phyloP scores from a whole-genome alignment of 2,797 vertebrate species.

The Neosilurus hyrtlii region DNA sequence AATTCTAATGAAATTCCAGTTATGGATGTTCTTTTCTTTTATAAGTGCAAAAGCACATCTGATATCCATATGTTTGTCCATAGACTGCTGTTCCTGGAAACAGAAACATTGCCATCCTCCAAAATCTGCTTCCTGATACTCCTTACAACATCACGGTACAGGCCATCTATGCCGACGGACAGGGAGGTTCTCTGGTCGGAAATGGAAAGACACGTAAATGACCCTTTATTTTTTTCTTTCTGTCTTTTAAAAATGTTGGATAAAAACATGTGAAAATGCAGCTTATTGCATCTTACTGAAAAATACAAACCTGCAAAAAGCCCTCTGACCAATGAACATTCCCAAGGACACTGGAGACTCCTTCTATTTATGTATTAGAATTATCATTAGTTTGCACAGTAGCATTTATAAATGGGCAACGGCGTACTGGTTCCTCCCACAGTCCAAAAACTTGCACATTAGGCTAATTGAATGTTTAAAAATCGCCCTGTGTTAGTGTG shows the following conservation, averaged over 20 bases:
- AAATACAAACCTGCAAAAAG: not conserved
- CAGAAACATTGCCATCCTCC: constrained; percentile 89
- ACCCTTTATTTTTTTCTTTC: not conserved
- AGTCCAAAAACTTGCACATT: too few relatives aligned
- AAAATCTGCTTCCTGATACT: constrained; percentile 84
- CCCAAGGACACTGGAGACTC: not conserved
- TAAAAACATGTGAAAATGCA: not conserved
- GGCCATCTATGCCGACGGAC: constrained; percentile 87
- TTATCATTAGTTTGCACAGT: not conserved
- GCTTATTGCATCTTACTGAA: not conserved
- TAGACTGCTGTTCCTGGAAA: constrained; percentile 89
- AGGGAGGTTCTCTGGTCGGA: constrained; percentile 83
- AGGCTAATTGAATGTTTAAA: too few relatives aligned
- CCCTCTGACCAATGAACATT: not conserved
- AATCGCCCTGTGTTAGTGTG: too few relatives aligned
- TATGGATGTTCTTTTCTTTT: not conserved
- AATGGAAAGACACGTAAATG: constrained; percentile 84
- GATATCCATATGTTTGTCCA: constrained; percentile 19
- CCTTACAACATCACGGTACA: constrained; percentile 93
- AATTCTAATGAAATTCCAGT: not conserved
- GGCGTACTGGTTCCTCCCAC: too few relatives aligned
- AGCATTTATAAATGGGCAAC: too few relatives aligned
- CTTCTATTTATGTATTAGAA: too few relatives aligned
- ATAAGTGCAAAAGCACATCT: not conserved
- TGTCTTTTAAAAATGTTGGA: not conserved